Percentiles rank a stretch among this genome's conserved stretches.
These are phyloP conservation scores for Strix aluco DNA, from an alignment of 2,113 vertebrate genomes.

Conservation along the genomic window DNA sequence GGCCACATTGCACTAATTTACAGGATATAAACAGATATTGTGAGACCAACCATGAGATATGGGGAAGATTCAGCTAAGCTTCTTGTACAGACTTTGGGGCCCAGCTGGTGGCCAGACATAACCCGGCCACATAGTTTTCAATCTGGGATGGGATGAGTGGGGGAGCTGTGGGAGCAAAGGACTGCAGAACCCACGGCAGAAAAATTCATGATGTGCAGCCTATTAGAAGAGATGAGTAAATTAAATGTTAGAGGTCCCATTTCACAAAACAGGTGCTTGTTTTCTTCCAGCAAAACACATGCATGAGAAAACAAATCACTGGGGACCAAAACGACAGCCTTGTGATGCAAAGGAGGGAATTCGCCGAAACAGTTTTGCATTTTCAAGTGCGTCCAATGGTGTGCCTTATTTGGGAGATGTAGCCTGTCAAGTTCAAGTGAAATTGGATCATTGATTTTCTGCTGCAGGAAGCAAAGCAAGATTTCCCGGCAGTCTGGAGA, in stretches of 20 bases:
- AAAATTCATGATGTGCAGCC: not conserved
- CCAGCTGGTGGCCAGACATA: slow-evolving; percentile 58
- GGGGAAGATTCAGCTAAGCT: slow-evolving; percentile 33
- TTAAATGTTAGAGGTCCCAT: not conserved
- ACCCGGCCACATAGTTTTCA: not conserved
- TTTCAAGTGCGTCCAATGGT: not conserved
- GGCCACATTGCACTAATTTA: slow-evolving; percentile 33
- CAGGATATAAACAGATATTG: slow-evolving; percentile 40
- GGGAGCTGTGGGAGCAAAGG: not conserved
- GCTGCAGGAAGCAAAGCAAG: slow-evolving; percentile 6
- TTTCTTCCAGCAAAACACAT: not conserved
- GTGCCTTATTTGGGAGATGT: not conserved
- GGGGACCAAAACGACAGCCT: not conserved
- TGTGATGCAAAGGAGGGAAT: not conserved
- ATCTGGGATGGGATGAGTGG: not conserved
- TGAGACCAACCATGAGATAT: slow-evolving; percentile 30
- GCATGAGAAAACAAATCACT: slow-evolving; percentile 7
- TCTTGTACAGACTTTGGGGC: not conserved
- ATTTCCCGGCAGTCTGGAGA: not conserved
- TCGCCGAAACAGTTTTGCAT: not conserved
- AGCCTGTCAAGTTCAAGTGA: slow-evolving; percentile 24
- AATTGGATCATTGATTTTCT: slow-evolving; percentile 44
- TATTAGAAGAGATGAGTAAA: not conserved
- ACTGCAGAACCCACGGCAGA: not conserved
- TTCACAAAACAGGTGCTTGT: slow-evolving; percentile 15